Evolutionary conservation across 2,797 vertebrate species (phyloP).

Genomic region (Clarias fuscus): DNA sequence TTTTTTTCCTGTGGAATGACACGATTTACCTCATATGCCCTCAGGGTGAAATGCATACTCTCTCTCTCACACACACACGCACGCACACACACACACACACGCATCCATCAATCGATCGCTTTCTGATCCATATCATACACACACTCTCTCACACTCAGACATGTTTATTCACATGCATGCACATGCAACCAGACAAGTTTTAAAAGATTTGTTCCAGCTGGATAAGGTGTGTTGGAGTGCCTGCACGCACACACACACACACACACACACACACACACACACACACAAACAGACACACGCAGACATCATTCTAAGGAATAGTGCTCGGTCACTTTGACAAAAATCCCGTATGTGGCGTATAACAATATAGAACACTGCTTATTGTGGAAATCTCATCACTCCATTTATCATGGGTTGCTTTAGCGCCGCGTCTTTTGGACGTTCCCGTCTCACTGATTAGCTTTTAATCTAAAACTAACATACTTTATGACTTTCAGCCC

Average conservation of each 20-base stretch:
- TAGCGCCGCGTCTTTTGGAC: background rate
- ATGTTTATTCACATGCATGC: conserved; percentile 24
- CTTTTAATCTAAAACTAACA: background rate
- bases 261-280: conserved; percentile 18
- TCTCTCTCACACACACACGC: conserved; percentile 28
- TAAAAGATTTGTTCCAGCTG: conserved; percentile 10
- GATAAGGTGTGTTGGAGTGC: background rate
- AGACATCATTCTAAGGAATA: background rate
- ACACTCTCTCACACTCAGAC: conserved; percentile 32
- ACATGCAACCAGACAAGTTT: conserved; percentile 25
- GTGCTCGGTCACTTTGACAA: background rate
- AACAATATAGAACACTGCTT: background rate
- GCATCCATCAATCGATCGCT: background rate
- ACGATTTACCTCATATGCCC: no score
- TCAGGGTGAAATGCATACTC: no score
- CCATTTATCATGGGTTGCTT: background rate
- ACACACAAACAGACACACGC: conserved; percentile 18
- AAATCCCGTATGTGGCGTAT: background rate
- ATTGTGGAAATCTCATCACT: background rate
- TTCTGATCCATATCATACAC: conserved; percentile 13
- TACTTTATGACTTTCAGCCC: no score
- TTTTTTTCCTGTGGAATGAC: no score
- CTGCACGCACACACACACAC: conserved; percentile 17
- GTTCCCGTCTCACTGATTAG: background rate
- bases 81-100: conserved; percentile 23